Base-by-base conservation (phyloP, 2,113 vertebrate species). In the Cathartes aura region DNA sequence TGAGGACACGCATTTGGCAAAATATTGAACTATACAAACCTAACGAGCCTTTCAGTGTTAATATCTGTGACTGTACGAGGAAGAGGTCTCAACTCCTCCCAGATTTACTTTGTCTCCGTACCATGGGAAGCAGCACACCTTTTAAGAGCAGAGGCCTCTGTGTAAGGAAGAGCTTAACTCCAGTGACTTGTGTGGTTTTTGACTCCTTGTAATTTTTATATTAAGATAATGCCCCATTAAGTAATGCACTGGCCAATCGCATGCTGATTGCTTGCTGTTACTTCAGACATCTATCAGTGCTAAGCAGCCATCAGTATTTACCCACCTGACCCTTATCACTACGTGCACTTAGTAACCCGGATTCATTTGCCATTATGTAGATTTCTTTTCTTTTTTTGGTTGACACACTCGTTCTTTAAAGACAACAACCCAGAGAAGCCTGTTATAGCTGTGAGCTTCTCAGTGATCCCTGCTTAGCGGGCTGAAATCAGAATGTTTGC, bases 401-500 rank as follows among this genome's bases (percentile, higher is more conserved):
- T 79, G 91, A 74, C 75, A 20, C 19, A 30, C 66, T 86, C 55
- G 3, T 84, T 88, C 92, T 82, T 17, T n/a, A 94, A 94, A 95
- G 94, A 86, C 92, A 91, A 71, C 96, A 82, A 20, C 92, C 84
- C 74, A 30, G 75, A 60, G 16, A 59, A 91, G 82, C 56, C 89
- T 68, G 0, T 90, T 70, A 50, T 8, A 63, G 94, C 82, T 2
- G 66, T 0, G 55, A 55, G 86, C 52, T 62, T 42, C 71, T 47
- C 29, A 4, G 50, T 3, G 45, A 40, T 45, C 53, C 93, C 94
- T 43, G 89, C 94, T n/a, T 2, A 81, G 91, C 96, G 70, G 96
- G 82, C 70, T 96, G 87, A 83, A 76, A 96, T 97, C 96, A 62
- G 81, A 81, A 42, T 98, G 96, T 99, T 98, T 98, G 97, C 88